Evolutionary conservation across 1,140 invertebrate species (phyloP), one percentile per base, ranked within the genome.

Genomic region (Brachionus koreanus): DNA sequence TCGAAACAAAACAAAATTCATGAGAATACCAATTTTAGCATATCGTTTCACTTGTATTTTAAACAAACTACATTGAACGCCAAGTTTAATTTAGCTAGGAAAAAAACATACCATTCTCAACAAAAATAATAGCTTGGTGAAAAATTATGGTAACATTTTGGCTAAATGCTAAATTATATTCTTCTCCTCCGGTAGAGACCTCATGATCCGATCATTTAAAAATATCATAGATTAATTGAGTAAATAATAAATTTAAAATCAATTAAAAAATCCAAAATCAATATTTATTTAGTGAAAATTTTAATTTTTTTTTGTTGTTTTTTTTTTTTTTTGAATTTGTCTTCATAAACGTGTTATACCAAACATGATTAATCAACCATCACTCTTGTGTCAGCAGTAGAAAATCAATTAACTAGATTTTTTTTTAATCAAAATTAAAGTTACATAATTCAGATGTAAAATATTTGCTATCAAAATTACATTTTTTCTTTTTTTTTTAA

Each of bases 21-120:
- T 39, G 67, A 74, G 69, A 74, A 74, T 69, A 69, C 65, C 65
- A 69, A 69, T 69, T 39, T 69, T 69, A 69, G 35, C 12, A 69
- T 42, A 69, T 69, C 37, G 16, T 42, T 69, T 39, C 29, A 65
- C 33, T 65, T 65, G 33, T 65, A 33, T 57, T 19, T 57, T 57
- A 57, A 5, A 42, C 39, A 42, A 42, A 42, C 1, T 29, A 29
- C 29, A 29, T 3, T 29, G 39, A 42, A 42, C 7, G 19, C 4
- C 9, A 57, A 57, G 49, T 57, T 57, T 57, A 7, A 57, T 3
- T 57, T 19, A n/a, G n/a, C n/a, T 7, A 23, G 19, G 19, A 57
- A 67, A 33, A 9, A 35, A 67, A 13, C 3, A 10, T 57, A 6
- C 29, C 16, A 35, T 13, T 13, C 9, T 35, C 19, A 25, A 57